phyloP scores from a whole-genome alignment of 2,797 vertebrate genomes.

The Chelmon rostratus region DNA sequence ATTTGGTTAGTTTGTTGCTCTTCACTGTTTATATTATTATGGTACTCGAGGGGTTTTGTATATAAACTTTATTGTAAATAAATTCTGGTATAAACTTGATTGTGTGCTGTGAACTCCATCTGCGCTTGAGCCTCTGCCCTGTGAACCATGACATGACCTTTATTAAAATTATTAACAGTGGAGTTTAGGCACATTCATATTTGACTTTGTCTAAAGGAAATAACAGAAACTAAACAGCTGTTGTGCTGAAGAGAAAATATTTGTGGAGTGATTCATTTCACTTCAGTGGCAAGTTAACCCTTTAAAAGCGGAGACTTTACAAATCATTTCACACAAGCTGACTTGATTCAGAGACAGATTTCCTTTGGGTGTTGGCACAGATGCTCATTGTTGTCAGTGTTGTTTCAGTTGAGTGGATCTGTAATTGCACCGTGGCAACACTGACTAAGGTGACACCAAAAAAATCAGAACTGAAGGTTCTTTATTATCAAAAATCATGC shows the following conservation, averaged over 20 bases:
- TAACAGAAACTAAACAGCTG: neutral
- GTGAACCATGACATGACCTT: too few relatives aligned
- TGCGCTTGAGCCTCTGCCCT: too few relatives aligned
- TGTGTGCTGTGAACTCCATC: too few relatives aligned
- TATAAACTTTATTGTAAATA: too few relatives aligned
- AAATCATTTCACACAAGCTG: neutral
- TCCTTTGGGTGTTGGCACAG: neutral
- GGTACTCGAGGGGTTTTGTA: too few relatives aligned
- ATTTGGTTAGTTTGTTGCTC: too few relatives aligned
- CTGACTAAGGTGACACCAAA: neutral
- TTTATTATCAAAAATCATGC: neutral
- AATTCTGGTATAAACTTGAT: too few relatives aligned
- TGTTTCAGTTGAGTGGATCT: conserved; percentile 1
- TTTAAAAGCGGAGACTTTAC: neutral
- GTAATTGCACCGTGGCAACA: neutral
- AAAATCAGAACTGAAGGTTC: neutral
- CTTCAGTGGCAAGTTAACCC: conserved; percentile 17
- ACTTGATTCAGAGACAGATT: neutral
- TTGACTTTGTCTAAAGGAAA: neutral
- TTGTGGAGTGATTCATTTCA: conserved; percentile 6
- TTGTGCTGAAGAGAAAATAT: conserved; percentile 12
- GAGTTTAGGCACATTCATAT: neutral
- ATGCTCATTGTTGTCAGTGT: neutral
- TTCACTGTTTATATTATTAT: too few relatives aligned
- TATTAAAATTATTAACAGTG: neutral